Conservation (phyloP, 2,888 invertebrate genomes). For the Nudaria mundana region DNA sequence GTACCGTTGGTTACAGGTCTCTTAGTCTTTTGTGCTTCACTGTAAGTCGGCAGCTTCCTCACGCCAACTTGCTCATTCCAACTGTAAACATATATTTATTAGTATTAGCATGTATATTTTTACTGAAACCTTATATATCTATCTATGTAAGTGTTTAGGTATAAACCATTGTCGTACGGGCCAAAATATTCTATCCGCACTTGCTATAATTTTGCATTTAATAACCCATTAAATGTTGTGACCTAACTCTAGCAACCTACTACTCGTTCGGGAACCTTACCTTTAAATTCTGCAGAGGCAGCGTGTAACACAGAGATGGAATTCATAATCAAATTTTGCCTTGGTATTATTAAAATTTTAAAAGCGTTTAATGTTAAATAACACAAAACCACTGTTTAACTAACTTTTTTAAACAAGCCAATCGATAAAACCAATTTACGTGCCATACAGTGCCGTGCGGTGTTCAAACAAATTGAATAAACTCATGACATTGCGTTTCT, state of each 20-base stretch:
- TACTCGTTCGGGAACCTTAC: conserved; percentile 48
- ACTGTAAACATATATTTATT: conserved; percentile 47
- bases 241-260: conserved; percentile 7
- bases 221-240: too few species aligned
- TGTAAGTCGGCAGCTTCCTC: conserved; percentile 76
- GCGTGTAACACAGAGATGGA: conserved; percentile 76
- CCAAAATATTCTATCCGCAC: too few species aligned
- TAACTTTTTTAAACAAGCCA: conserved; percentile 35
- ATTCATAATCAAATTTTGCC: conserved; percentile 76
- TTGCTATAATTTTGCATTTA: too few species aligned
- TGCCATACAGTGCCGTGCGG: conserved; percentile 30
- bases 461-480: conserved; percentile 21
- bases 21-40: conserved; percentile 80
- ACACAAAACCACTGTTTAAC: conserved; percentile 25
- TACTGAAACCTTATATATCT: too few species aligned
- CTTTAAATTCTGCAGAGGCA: conserved; percentile 77
- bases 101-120: background rate
- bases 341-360: conserved; percentile 19
- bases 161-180: too few species aligned
- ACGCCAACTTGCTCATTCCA: conserved; percentile 79
- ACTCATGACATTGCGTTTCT: conserved; percentile 15
- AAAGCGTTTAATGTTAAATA: conserved; percentile 38
- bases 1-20: conserved; percentile 69
- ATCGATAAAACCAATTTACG: conserved; percentile 33
- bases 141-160: too few species aligned